phyloP scores from a whole-genome alignment of 2,113 vertebrate genomes.

The Dicrurus megarhynchus region DNA sequence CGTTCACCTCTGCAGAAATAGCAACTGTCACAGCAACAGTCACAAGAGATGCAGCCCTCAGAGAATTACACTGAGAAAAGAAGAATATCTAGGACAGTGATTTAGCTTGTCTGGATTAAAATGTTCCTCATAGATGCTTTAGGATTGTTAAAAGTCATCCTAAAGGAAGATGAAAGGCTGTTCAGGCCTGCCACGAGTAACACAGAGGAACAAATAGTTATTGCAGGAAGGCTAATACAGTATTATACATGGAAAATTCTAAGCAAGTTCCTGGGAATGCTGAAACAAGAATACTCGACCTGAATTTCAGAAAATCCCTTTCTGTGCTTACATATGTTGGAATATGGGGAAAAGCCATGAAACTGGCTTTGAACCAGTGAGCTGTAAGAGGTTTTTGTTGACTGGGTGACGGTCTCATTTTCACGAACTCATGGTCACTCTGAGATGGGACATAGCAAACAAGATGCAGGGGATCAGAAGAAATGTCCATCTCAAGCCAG shows the following conservation, averaged over 20 bases:
- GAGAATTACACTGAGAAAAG: background rate
- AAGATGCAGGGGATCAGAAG: background rate
- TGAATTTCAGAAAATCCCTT: background rate
- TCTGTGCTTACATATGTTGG: background rate
- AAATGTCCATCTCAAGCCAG: background rate
- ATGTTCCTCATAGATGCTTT: background rate
- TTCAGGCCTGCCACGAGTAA: background rate
- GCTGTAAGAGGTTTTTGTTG: background rate
- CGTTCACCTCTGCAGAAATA: slow-evolving; percentile 15
- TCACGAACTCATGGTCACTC: background rate
- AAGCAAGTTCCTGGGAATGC: background rate
- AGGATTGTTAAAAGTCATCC: background rate
- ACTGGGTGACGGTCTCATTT: background rate
- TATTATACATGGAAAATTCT: background rate
- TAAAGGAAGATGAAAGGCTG: background rate
- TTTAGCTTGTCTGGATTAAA: slow-evolving; percentile 10
- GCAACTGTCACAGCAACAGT: background rate
- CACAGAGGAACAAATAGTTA: background rate
- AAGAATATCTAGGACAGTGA: slow-evolving; percentile 13
- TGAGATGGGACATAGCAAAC: background rate
- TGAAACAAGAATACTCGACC: background rate
- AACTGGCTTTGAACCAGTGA: background rate
- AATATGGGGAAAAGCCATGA: background rate
- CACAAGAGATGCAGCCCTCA: background rate
- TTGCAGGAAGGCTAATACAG: background rate